These are phyloP conservation scores for Pseudonaja textilis DNA, from an alignment of 2,113 vertebrate species.

Conservation along the genomic window DNA sequence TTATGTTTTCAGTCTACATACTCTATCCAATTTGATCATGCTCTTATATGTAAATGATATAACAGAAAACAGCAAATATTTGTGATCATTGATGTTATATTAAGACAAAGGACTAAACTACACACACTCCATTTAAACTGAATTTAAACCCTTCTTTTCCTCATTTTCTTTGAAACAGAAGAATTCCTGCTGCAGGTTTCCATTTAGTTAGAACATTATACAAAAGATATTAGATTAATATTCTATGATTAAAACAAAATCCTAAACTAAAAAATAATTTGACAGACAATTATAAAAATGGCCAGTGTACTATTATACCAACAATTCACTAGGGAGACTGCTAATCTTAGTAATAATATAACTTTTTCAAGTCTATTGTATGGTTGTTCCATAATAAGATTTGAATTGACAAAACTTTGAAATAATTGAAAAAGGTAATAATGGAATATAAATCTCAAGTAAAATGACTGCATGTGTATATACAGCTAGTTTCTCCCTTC, in stretches of 20 bases:
- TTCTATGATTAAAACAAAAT: neutral
- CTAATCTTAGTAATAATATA: neutral
- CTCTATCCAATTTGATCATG: neutral
- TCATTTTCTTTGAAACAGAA: neutral
- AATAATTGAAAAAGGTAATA: neutral
- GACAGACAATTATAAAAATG: neutral
- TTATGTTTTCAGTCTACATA: neutral
- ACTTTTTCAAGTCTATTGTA: neutral
- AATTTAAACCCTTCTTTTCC: neutral
- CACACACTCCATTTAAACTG: neutral
- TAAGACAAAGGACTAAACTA: neutral
- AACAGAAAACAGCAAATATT: neutral
- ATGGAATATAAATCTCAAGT: neutral
- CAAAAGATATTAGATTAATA: neutral
- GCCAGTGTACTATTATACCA: neutral
- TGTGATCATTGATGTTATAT: neutral
- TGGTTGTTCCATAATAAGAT: neutral
- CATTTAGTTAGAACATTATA: neutral
- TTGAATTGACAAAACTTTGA: neutral
- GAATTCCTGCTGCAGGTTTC: neutral
- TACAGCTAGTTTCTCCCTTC: neutral
- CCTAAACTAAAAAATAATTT: neutral
- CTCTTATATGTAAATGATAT: neutral
- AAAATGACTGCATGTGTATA: neutral
- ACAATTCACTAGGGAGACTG: neutral